Conservation (phyloP, 1,140 invertebrate genomes). For the Drosophila tropicalis region DNA sequence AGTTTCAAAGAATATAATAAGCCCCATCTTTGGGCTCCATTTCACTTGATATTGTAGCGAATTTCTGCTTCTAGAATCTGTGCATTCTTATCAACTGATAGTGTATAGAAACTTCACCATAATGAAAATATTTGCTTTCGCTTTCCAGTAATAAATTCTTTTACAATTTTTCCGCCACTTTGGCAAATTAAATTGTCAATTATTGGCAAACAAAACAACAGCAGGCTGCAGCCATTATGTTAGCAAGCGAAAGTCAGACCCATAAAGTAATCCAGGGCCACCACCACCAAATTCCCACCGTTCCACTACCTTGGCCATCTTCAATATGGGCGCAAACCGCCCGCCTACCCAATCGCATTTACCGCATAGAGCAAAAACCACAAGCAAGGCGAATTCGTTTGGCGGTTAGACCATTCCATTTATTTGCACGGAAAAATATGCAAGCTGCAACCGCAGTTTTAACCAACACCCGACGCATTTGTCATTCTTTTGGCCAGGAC, state of each 20-base stretch:
- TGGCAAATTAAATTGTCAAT: slow-evolving; percentile 80
- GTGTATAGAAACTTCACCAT: slow-evolving; percentile 23
- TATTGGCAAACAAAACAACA: slow-evolving; percentile 63
- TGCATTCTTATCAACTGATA: background rate
- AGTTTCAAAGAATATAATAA: too few relatives aligned
- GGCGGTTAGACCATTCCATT: slow-evolving; percentile 34
- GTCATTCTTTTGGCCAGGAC: slow-evolving; percentile 62
- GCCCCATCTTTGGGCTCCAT: too few relatives aligned
- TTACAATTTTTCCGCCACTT: slow-evolving; percentile 45
- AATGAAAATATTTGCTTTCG: background rate
- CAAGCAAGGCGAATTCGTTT: slow-evolving; percentile 55
- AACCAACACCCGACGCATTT: slow-evolving; percentile 74
- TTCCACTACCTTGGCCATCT: background rate
- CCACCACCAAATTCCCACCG: slow-evolving; percentile 9
- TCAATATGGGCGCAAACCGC: background rate
- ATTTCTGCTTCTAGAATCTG: too few relatives aligned
- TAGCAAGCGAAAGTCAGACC: slow-evolving; percentile 62
- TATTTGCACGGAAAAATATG: slow-evolving; percentile 48
- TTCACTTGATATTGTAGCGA: too few relatives aligned
- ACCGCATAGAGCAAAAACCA: slow-evolving; percentile 39
- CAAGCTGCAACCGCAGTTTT: slow-evolving; percentile 67
- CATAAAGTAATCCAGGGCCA: slow-evolving; percentile 49
- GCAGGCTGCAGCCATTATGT: slow-evolving; percentile 39
- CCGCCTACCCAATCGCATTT: slow-evolving; percentile 9
- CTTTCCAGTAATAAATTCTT: slow-evolving; percentile 25